Conservation (phyloP, 1,140 invertebrate species). For the Solenopsis invicta region DNA sequence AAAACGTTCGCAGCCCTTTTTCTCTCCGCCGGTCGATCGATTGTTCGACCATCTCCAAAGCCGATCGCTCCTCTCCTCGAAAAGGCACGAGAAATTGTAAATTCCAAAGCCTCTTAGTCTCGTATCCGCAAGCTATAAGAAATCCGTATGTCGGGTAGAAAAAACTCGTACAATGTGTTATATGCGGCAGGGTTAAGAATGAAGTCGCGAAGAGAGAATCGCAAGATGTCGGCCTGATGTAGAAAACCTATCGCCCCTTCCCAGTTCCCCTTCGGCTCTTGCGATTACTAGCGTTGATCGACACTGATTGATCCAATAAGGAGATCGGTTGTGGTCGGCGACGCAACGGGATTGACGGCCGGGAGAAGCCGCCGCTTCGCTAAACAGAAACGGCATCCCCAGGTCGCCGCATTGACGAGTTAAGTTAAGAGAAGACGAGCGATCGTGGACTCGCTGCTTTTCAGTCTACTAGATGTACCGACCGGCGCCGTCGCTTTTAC, state of each 20-base stretch:
- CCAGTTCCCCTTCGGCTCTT: slow-evolving; percentile 33
- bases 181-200: slow-evolving; percentile 46
- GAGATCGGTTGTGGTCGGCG: slow-evolving; percentile 19
- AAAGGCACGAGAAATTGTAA: slow-evolving; percentile 72
- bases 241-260: slow-evolving; percentile 21
- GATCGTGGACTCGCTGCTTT: slow-evolving; percentile 44
- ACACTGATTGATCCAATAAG: neutral
- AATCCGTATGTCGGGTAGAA: slow-evolving; percentile 46
- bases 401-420: slow-evolving; percentile 52
- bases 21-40: slow-evolving; percentile 54
- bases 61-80: slow-evolving; percentile 71
- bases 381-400: slow-evolving; percentile 3
- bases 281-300: neutral
- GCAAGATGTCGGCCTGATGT: neutral
- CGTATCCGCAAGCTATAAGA: slow-evolving; percentile 50
- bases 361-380: slow-evolving; percentile 2
- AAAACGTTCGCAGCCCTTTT: slow-evolving; percentile 16
- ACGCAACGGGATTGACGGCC: slow-evolving; percentile 40
- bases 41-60: slow-evolving; percentile 32
- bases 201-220: slow-evolving; percentile 19
- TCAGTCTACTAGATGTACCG: slow-evolving; percentile 33
- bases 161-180: slow-evolving; percentile 40
- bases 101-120: slow-evolving; percentile 63
- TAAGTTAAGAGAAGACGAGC: slow-evolving; percentile 56
- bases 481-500: slow-evolving; percentile 42